A percentile compares a stretch with the other conserved stretches of the same genome.
These are phyloP conservation scores for Rhinichthys klamathensis DNA, from an alignment of 2,113 vertebrate species.

Conservation along the genomic window DNA sequence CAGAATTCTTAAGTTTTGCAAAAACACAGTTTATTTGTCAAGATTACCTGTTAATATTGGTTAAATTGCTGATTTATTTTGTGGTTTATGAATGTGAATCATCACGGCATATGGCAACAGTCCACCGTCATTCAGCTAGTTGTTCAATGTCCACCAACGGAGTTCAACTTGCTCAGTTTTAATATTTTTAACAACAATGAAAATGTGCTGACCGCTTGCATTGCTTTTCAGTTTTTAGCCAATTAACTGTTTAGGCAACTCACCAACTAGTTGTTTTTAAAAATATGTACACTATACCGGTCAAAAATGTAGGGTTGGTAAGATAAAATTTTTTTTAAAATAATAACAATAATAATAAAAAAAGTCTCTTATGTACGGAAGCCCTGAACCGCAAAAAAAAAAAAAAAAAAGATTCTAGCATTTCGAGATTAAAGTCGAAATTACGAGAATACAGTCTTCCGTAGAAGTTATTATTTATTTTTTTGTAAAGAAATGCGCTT, in stretches of 20 bases:
- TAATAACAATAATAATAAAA: too few species aligned
- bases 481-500: too few species aligned
- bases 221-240: background rate
- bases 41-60: background rate
- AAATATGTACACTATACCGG: background rate
- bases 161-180: background rate
- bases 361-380: too few species aligned
- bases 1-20: background rate
- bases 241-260: background rate
- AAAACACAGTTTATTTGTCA: background rate
- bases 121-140: background rate
- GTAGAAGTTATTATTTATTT: too few species aligned
- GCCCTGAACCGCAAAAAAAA: too few species aligned
- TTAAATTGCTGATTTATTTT: background rate
- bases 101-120: background rate
- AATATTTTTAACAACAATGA: background rate
- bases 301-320: background rate
- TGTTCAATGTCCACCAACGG: background rate
- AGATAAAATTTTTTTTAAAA: too few species aligned
- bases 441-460: too few species aligned
- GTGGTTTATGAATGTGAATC: background rate
- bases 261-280: background rate
- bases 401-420: too few species aligned
- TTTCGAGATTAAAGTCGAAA: too few species aligned
- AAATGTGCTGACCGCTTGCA: background rate